phyloP scores from a whole-genome alignment of 2,888 invertebrate species.

The Conomelus anceps region DNA sequence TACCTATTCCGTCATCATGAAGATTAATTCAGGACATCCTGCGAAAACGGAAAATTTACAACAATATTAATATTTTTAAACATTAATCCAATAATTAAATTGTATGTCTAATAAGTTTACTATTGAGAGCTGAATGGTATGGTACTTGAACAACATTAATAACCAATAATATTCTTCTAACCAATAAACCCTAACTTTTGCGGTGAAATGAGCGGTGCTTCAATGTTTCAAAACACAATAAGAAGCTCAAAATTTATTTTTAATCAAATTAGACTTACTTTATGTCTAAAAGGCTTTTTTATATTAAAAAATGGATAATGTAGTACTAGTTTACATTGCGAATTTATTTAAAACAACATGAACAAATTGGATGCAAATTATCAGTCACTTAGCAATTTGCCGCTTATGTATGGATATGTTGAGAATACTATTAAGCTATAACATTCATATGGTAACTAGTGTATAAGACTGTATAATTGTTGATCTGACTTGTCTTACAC shows the following conservation, averaged over 20 bases:
- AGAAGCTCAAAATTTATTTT: not conserved
- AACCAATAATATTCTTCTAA: not conserved
- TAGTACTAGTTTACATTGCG: not conserved
- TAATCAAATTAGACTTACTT: not conserved
- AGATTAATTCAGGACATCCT: not conserved
- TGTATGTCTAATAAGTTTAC: not conserved
- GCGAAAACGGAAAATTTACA: not conserved
- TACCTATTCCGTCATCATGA: not conserved
- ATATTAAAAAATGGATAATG: not conserved
- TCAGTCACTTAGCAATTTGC: not conserved
- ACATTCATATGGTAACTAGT: too few species aligned
- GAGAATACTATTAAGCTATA: not conserved
- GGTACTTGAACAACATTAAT: not conserved
- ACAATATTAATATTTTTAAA: not conserved
- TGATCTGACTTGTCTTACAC: too few species aligned
- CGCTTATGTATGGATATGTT: not conserved
- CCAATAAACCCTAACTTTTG: too few species aligned
- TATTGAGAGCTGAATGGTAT: not conserved
- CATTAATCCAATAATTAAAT: not conserved
- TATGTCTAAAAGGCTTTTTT: not conserved
- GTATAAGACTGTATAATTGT: too few species aligned
- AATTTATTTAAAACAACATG: not conserved
- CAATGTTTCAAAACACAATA: not conserved
- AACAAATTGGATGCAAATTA: not conserved
- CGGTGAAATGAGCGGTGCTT: not conserved